Evolutionary conservation across 2,797 vertebrate genomes (phyloP), one percentile per base, ranked within the genome.

Genomic region (Melanotaenia nigrans): DNA sequence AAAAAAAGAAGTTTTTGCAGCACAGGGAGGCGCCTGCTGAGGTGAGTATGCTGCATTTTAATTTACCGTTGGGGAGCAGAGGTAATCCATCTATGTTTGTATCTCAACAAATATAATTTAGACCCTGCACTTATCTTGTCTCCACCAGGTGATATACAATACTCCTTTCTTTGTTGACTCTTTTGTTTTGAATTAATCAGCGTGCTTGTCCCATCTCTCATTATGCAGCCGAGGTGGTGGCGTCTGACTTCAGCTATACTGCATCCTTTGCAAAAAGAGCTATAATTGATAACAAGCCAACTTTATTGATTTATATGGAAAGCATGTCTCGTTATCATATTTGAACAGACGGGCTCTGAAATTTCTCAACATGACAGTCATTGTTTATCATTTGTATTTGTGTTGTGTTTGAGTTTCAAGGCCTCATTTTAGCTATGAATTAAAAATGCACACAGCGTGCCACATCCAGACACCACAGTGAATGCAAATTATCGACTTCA

Each of bases 1-100:
- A 30, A 51, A 63, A 28, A 49, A 56, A 6, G 14, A 14, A 20
- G 18, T 25, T 65, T 78, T 81, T 79, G 75, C 71, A 61, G 71
- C 45, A 65, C 62, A 58, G 66, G 32, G 73, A 78, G 75, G 49
- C 5, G 53, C 54, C 73, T 83, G 85, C 84, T 61, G 76, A 73
- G 76, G 77, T 76, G 88, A 83, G 87, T 54, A 66, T 13, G 73
- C 74, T 68, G 83, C 79, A 77, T 89, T 87, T 89, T 90, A 90
- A 91, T 93, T 84, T 85, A 84, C 56, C 16, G 79, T 83, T 65
- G 9, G 68, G 66, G 79, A 77, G 69, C 70, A 75, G 84, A 84
- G 85, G 86, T 85, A 79, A 91, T 94, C 89, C 85, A 89, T 94
- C 92, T 90, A 55, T 33, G 77, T 92, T 90, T 89, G 88, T 73